Base-by-base conservation (phyloP, 2,113 vertebrate genomes). In the Verasper variegatus region DNA sequence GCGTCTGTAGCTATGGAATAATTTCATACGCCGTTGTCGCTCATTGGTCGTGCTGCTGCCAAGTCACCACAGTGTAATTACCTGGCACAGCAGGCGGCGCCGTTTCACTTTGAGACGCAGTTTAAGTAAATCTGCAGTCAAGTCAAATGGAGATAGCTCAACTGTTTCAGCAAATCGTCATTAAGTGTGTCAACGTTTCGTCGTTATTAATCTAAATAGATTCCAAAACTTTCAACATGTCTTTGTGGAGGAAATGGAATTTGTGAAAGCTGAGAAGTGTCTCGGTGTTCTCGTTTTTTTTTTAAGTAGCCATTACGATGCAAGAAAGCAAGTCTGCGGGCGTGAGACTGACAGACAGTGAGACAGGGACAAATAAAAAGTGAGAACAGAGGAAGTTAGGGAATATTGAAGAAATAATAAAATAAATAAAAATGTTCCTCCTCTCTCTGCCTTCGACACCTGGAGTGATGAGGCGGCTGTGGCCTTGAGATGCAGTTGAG, bases 31-130 rank as follows among this genome's bases (percentile, higher is more conserved):
- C 56, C 57, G 63, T 70, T 68, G 73, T 61, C 18, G 13, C 60
- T 85, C 45, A 47, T 78, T 59, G 49, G 51, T 69, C 51, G 51
- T 6, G 66, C 54, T 63, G 56, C 76, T 85, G 74, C 78, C 65
- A 70, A 83, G 82, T 78, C 80, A 77, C 76, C 59, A 66, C 51
- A 76, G 80, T 79, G 65, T 86, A 83, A 91, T 92, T 89, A 83
- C 66, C 23, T 68, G 69, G 17, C 81, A 45, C 87, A 84, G 82
- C 76, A 21, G 88, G 89, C 78, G 84, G 62, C 24, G 0, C 68
- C 37, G 7, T 81, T 75, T 73, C 83, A 83, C 78, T 88, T 71
- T 75, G 67, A 81, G 64, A 81, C 66, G 64, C 81, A 71, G 59
- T 87, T 87, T 68, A 76, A 82, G 79, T 57, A 76, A 83, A 86